A percentile compares a stretch with the other conserved stretches of the same genome.
Conservation (phyloP, 2,888 invertebrate genomes). For the Drosophila acutilabella region DNA sequence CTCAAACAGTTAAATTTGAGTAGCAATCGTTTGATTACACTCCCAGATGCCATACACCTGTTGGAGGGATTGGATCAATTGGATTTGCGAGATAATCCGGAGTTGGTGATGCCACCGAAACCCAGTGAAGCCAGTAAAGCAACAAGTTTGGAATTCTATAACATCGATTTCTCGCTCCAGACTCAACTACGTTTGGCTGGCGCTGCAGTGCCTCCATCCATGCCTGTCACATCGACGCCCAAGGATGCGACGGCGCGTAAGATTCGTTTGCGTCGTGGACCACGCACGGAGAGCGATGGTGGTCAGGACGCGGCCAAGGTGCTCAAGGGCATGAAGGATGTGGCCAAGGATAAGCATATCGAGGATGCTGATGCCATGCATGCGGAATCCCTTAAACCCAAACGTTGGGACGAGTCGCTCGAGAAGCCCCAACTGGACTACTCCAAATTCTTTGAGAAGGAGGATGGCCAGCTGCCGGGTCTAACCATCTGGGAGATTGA, state of each 20-base stretch:
- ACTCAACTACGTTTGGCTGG: constrained; percentile 97
- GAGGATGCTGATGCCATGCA: constrained; percentile 82
- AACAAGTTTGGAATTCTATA: constrained; percentile 96
- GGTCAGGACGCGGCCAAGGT: constrained; percentile 95
- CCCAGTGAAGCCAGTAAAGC: constrained; percentile 92
- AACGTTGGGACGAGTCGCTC: constrained; percentile 97
- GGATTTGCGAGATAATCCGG: constrained; percentile 96
- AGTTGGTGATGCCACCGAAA: constrained; percentile 98
- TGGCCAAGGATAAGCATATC: constrained; percentile 89
- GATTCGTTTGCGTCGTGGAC: constrained; percentile 93
- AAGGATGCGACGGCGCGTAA: constrained; percentile 98
- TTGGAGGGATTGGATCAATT: constrained; percentile 95
- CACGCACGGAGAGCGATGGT: constrained; percentile 88
- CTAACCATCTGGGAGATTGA: constrained; percentile 99
- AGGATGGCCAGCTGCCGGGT: constrained; percentile 96
- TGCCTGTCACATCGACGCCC: constrained; percentile 88
- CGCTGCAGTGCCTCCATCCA: constrained; percentile 91
- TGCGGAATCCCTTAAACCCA: constrained; percentile 89
- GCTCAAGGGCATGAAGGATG: constrained; percentile 90
- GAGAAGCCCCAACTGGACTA: constrained; percentile 98
- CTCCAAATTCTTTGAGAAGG: constrained; percentile 98
- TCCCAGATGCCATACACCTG: constrained; percentile 98
- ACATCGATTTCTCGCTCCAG: constrained; percentile 99
- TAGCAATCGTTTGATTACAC: constrained; percentile 96
- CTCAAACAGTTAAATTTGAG: constrained; percentile 96